Evolutionary conservation across 2,888 invertebrate species (phyloP), one percentile per base, ranked within the genome.

Genomic region (Rhaphigaster nebulosa): DNA sequence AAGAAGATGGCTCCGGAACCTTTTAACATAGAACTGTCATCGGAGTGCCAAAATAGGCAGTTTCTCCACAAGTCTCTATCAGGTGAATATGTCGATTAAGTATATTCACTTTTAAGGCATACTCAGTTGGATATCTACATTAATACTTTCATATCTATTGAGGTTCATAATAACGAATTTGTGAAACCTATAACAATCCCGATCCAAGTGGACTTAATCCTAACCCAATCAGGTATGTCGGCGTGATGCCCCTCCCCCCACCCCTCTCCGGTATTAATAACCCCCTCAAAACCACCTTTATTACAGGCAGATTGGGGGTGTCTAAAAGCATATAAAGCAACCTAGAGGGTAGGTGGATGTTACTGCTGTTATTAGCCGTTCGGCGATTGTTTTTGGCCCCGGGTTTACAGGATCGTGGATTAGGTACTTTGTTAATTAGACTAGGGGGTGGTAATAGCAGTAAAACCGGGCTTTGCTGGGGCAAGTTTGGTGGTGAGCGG

Each of bases 361-460:
- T 20, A 88, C 34, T 34, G 15, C 23, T n/a, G 87, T 87, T 54
- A 88, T 88, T 56, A 38, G 60, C 56, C 34, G 60, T 13, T n/a
- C 6, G 34, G 26, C 60, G 60, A 65, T 88, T 88, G 88, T 88
- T 88, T 88, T 60, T 54, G 88, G 56, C 80, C 80, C 0, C 13
- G 34, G 60, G 60, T 88, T 52, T 38, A n/a, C 38, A 65, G 38
- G 60, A 41, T n/a, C n/a, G 18, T 45, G 88, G 88, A 54, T 88
- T 88, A 87, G 87, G 29, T 88, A 60, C 88, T 65, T 88, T 60
- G 65, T 88, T 88, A 88, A 88, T 88, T 88, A 88, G 88, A 26
- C 15, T 34, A 6, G 18, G 60, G 60, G 87, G 29, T 1, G 41
- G 88, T 87, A 88, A 88, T 88, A 65, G 65, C 41, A 65, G 88